These are phyloP conservation scores for Amaurobius ferox DNA, from an alignment of 2,888 invertebrate genomes.

Conservation along the genomic window DNA sequence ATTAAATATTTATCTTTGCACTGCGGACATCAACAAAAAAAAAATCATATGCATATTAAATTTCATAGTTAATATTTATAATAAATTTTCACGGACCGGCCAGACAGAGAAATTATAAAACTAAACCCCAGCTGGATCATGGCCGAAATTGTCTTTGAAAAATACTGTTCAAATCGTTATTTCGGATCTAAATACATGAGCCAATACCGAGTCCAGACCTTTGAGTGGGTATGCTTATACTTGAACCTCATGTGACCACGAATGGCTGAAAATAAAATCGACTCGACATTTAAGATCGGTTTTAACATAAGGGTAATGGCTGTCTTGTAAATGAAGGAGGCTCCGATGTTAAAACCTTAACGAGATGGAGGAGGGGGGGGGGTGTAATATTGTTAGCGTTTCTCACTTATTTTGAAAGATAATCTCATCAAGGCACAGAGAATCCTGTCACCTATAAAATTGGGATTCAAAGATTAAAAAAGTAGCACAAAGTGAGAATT, in stretches of 20 bases:
- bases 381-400: slow-evolving; percentile 61
- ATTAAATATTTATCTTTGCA: too few relatives aligned
- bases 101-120: too few relatives aligned
- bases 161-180: too few relatives aligned
- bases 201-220: too few relatives aligned
- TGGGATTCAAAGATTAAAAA: slow-evolving; percentile 48
- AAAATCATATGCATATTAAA: too few relatives aligned
- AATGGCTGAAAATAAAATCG: slow-evolving; percentile 21
- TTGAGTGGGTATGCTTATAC: too few relatives aligned
- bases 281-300: slow-evolving; percentile 17
- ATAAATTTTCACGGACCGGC: too few relatives aligned
- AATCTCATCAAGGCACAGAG: slow-evolving; percentile 59
- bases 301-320: slow-evolving; percentile 65
- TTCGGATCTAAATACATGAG: too few relatives aligned
- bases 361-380: slow-evolving; percentile 31
- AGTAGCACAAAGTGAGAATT: slow-evolving; percentile 48
- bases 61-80: too few relatives aligned
- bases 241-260: slow-evolving; percentile 20
- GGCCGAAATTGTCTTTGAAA: too few relatives aligned
- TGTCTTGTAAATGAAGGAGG: slow-evolving; percentile 64
- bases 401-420: slow-evolving; percentile 51
- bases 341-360: slow-evolving; percentile 66
- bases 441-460: slow-evolving; percentile 71
- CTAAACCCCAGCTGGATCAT: too few relatives aligned
- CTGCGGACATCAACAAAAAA: too few relatives aligned